Evolutionary conservation across 2,113 vertebrate genomes (phyloP).

Genomic region (Semnornis frantzii): DNA sequence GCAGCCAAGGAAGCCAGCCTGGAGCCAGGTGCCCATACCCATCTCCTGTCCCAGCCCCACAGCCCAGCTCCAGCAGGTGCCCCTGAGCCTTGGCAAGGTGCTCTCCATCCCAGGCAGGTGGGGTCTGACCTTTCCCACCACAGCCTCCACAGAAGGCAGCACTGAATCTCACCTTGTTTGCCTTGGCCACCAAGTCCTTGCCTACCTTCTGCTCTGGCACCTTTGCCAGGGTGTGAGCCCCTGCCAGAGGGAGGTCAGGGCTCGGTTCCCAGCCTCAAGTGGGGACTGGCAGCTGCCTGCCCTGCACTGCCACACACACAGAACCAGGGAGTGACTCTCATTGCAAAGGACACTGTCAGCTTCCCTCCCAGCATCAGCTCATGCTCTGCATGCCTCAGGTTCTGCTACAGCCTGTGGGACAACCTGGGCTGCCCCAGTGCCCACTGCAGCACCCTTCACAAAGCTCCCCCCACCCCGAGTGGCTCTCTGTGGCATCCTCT

Average conservation of each 20-base stretch:
- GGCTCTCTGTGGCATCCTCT: background rate
- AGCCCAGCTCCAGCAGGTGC: fast-evolving
- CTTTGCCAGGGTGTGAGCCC: background rate
- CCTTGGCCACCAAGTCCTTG: background rate
- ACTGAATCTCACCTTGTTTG: background rate
- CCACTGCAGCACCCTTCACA: background rate
- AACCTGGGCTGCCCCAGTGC: background rate
- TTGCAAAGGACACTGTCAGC: background rate
- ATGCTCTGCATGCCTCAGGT: fast-evolving
- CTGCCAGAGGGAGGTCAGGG: fast-evolving
- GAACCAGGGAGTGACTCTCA: background rate
- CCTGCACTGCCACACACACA: background rate
- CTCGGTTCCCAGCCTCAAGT: background rate
- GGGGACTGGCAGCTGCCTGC: background rate
- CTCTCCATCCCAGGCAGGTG: background rate
- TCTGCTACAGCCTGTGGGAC: background rate
- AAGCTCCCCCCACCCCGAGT: background rate
- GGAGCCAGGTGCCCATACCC: background rate
- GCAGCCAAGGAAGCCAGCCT: background rate
- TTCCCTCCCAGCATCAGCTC: background rate
- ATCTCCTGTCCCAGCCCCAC: fast-evolving
- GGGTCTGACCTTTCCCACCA: background rate
- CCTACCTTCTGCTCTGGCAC: background rate
- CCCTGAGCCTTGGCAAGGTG: background rate
- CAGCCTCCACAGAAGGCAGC: background rate